phyloP scores from a whole-genome alignment of 2,113 vertebrate genomes.

The Rhombomys opimus region DNA sequence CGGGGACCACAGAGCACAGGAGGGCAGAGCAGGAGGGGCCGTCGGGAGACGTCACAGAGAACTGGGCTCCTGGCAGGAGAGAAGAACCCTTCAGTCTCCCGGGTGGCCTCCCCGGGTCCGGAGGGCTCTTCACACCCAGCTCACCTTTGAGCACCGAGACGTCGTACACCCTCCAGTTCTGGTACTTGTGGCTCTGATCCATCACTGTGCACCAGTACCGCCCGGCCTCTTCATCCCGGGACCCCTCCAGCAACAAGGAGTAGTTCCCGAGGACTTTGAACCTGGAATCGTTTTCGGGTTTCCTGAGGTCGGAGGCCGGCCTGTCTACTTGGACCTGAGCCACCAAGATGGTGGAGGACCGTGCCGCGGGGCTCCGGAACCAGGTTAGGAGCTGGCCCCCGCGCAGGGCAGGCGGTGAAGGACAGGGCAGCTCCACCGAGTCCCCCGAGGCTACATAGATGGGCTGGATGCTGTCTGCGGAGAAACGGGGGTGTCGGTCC shows the following conservation, averaged over 20 bases:
- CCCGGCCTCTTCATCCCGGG: slow-evolving; percentile 54
- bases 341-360: slow-evolving; percentile 40
- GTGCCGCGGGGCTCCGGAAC: slow-evolving; percentile 47
- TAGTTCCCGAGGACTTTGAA: slow-evolving; percentile 71
- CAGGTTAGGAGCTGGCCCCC: slow-evolving; percentile 60
- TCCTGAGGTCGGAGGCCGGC: background rate
- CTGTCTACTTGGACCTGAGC: slow-evolving; percentile 18
- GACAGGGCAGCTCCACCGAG: slow-evolving; percentile 66
- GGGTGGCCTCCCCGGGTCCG: background rate
- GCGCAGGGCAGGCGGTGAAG: background rate
- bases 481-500: background rate
- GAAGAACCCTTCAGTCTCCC: background rate
- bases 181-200: slow-evolving; percentile 7
- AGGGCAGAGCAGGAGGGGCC: slow-evolving; percentile 72
- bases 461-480: slow-evolving; percentile 61
- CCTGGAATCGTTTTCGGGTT: background rate
- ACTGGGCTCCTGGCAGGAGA: slow-evolving; percentile 70
- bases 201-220: slow-evolving; percentile 77
- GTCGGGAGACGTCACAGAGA: slow-evolving; percentile 54
- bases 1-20: slow-evolving; percentile 41
- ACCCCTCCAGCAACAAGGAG: slow-evolving; percentile 71
- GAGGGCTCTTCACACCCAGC: background rate
- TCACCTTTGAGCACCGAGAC: slow-evolving; percentile 77
- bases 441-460: slow-evolving; percentile 65
- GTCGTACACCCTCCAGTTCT: slow-evolving; percentile 78